Evolutionary conservation across 1,140 invertebrate genomes (phyloP), one percentile per base, ranked within the genome.

Genomic region (Halesus radiatus): DNA sequence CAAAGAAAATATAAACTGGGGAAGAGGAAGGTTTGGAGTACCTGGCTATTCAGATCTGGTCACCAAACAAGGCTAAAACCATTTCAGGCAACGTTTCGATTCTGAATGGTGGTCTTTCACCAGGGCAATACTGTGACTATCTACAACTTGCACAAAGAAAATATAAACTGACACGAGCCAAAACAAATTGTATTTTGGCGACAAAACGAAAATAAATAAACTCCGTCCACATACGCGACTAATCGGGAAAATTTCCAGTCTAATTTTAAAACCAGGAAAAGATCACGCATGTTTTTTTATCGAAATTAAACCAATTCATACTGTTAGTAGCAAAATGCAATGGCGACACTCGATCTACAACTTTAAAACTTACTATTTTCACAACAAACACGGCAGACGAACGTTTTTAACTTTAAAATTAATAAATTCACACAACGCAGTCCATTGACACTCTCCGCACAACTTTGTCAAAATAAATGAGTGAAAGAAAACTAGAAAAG

Each of bases 391-490:
- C 76, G 22, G 64, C 29, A 15, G 23, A 78, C 26, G 20, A 22
- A 78, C 23, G 15, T 53, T 78, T 54, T 26, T 10, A 54, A 56
- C 18, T 78, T 56, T 18, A 29, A 76, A 45, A 56, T 22, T 70
- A 68, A 32, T 16, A 29, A 37, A 64, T 58, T 66, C 62, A 72
- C 62, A 22, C 22, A 77, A 7, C 32, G 5, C 29, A 70, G 52
- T 22, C 50, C 76, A 70, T 56, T 78, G 50, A 58, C 76, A 23
- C 70, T 45, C 37, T 45, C 37, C 10, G 10, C 37, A 45, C 62
- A 29, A 66, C 64, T 78, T 78, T 78, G 76, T 78, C 76, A 78
- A 78, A 78, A 78, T 78, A 78, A 78, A 53, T 70, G n/a, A n/a
- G 37, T 32, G 32, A 32, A 32, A 32, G 32, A 32, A 32, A 32